A percentile compares a stretch with the other conserved stretches of the same genome.
phyloP scores from a whole-genome alignment of 2,888 invertebrate species.

The Leptopilina syphax region DNA sequence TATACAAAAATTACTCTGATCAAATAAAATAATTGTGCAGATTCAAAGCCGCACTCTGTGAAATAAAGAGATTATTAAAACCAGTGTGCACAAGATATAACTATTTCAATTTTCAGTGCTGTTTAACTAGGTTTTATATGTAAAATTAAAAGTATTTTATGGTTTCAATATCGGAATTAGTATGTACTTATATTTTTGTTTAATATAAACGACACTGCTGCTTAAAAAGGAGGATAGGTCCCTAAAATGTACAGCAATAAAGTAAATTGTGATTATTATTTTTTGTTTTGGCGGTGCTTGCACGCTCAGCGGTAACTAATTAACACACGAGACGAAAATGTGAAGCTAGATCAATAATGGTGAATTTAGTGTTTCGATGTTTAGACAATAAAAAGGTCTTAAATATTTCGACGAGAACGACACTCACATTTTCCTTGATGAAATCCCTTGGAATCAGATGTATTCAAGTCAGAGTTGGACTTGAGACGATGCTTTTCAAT shows the following conservation, averaged over 20 bases:
- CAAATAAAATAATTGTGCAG: conserved; percentile 2
- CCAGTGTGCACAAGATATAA: conserved; percentile 54
- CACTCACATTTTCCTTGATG: conserved; percentile 41
- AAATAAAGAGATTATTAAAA: conserved; percentile 53
- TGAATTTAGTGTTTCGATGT: not conserved
- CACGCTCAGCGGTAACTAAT: conserved; percentile 73
- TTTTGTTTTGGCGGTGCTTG: conserved; percentile 67
- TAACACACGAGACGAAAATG: conserved; percentile 66
- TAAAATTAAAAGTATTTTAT: conserved; percentile 26
- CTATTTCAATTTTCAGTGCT: conserved; percentile 58
- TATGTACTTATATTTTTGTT: conserved; percentile 13
- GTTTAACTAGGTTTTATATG: conserved; percentile 47
- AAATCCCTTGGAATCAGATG: conserved; percentile 28
- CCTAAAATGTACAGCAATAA: conserved; percentile 31
- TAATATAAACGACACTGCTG: conserved; percentile 9
- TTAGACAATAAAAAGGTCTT: not conserved
- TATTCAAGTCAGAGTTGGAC: not conserved
- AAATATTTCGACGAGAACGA: conserved; percentile 24
- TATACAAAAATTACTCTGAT: no score
- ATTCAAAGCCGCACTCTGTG: conserved; percentile 23
- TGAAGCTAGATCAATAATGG: conserved; percentile 47
- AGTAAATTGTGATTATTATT: conserved; percentile 53
- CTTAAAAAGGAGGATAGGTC: conserved; percentile 43
- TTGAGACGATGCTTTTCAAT: conserved; percentile 22
- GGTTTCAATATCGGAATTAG: conserved; percentile 18